phyloP scores from a whole-genome alignment of 1,140 invertebrate genomes.

The Diabrotica undecimpunctata region DNA sequence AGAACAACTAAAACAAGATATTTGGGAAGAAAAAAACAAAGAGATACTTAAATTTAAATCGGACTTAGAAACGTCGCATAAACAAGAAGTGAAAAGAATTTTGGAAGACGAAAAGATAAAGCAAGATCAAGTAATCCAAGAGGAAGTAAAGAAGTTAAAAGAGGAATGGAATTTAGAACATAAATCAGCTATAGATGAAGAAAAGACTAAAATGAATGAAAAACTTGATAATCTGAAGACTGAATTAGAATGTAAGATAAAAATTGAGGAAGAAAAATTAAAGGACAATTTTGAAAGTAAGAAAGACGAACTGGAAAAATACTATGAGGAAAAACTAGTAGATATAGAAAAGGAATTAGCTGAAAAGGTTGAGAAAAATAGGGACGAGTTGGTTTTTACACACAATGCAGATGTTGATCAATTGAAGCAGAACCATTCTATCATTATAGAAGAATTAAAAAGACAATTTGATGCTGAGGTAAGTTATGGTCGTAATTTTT shows the following conservation, averaged over 20 bases:
- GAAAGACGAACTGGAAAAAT: slow-evolving; percentile 48
- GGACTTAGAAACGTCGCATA: slow-evolving; percentile 52
- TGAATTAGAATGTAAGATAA: slow-evolving; percentile 48
- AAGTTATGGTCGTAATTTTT: slow-evolving; percentile 13
- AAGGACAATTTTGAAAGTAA: slow-evolving; percentile 50
- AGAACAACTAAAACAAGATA: slow-evolving; percentile 43
- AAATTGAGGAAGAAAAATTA: slow-evolving; percentile 49
- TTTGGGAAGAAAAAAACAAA: slow-evolving; percentile 44
- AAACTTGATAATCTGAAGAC: slow-evolving; percentile 48
- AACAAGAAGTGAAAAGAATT: slow-evolving; percentile 53
- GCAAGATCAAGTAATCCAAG: slow-evolving; percentile 46
- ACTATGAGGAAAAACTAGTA: slow-evolving; percentile 43
- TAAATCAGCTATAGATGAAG: slow-evolving; percentile 46
- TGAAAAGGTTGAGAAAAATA: slow-evolving; percentile 49
- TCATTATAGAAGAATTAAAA: slow-evolving; percentile 55
- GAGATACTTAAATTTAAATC: slow-evolving; percentile 47
- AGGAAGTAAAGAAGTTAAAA: slow-evolving; percentile 48
- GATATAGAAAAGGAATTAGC: slow-evolving; percentile 47
- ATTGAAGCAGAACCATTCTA: slow-evolving; percentile 51
- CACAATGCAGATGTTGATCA: slow-evolving; percentile 52
- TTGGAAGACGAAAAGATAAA: slow-evolving; percentile 47
- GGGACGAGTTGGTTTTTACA: slow-evolving; percentile 48
- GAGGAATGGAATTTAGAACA: slow-evolving; percentile 46
- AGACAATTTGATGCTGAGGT: slow-evolving; percentile 60
- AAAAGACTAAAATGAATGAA: slow-evolving; percentile 45